Percentiles rank a stretch among this genome's conserved stretches.
Conservation (phyloP, 2,888 invertebrate genomes). For the Rhamphomyia laevipes region DNA sequence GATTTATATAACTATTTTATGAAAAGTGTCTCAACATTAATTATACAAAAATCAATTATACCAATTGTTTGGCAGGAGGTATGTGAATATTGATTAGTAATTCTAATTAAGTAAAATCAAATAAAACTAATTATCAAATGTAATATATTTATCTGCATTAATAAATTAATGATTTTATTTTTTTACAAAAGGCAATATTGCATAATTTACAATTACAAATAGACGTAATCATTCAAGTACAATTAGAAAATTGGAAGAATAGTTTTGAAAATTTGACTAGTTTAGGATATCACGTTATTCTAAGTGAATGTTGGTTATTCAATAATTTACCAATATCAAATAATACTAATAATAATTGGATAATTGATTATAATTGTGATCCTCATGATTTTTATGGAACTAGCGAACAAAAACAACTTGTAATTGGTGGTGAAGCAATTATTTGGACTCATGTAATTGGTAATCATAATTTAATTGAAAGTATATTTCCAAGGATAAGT, state of each 20-base stretch:
- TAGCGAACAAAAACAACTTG: constrained; percentile 44
- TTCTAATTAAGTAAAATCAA: no score
- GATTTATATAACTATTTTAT: no score
- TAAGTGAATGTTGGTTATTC: constrained; percentile 82
- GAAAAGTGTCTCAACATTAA: constrained; percentile 44
- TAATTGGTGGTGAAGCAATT: constrained; percentile 87
- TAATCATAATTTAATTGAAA: constrained; percentile 42
- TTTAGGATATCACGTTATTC: constrained; percentile 51
- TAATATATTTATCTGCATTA: no score
- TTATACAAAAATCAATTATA: constrained; percentile 38
- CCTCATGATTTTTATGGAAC: constrained; percentile 46
- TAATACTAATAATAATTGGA: constrained; percentile 57
- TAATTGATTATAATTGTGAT: constrained; percentile 51
- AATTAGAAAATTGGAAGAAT: constrained; percentile 41
- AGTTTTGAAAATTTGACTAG: constrained; percentile 41
- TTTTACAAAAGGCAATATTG: constrained; percentile 16
- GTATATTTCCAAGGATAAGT: constrained; percentile 76
- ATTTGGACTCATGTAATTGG: constrained; percentile 89
- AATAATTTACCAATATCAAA: constrained; percentile 46
- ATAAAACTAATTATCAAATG: no score
- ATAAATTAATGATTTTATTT: no score
- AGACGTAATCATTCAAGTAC: constrained; percentile 70
- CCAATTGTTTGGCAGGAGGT: constrained; percentile 77
- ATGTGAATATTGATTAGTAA: constrained; percentile 45
- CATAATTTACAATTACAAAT: constrained; percentile 38